Evolutionary conservation across 2,113 vertebrate species (phyloP).

Genomic region (Corythornis vintsioides): DNA sequence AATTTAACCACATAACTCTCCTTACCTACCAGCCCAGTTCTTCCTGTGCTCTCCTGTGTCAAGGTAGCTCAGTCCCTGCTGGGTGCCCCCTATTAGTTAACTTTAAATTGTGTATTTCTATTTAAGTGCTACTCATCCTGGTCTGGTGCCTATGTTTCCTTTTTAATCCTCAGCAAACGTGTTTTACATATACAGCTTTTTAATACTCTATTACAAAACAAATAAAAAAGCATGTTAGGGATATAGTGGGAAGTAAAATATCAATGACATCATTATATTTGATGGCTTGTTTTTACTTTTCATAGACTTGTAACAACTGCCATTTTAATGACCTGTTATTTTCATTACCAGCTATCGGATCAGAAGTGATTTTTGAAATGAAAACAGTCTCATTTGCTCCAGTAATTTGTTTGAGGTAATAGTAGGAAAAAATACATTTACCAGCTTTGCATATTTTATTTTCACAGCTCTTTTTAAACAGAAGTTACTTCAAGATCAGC

Average conservation of each 20-base stretch:
- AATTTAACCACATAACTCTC: fast-evolving
- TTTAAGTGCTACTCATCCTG: neutral
- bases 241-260: neutral
- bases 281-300: neutral
- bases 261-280: constrained; percentile 9
- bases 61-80: neutral
- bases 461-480: neutral
- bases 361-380: constrained; percentile 14
- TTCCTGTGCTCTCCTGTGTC: neutral
- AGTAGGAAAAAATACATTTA: neutral
- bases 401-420: constrained; percentile 15
- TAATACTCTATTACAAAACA: constrained; percentile 12
- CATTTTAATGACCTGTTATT: constrained; percentile 28
- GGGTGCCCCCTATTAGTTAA: neutral
- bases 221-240: neutral
- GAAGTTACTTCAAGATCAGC: neutral
- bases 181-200: neutral
- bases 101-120: neutral
- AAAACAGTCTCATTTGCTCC: neutral
- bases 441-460: neutral
- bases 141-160: fast-evolving
- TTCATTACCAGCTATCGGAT: constrained; percentile 20
- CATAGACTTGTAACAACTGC: neutral
- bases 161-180: neutral
- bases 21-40: neutral